phyloP scores from a whole-genome alignment of 2,113 vertebrate genomes.

The Anoplopoma fimbria region DNA sequence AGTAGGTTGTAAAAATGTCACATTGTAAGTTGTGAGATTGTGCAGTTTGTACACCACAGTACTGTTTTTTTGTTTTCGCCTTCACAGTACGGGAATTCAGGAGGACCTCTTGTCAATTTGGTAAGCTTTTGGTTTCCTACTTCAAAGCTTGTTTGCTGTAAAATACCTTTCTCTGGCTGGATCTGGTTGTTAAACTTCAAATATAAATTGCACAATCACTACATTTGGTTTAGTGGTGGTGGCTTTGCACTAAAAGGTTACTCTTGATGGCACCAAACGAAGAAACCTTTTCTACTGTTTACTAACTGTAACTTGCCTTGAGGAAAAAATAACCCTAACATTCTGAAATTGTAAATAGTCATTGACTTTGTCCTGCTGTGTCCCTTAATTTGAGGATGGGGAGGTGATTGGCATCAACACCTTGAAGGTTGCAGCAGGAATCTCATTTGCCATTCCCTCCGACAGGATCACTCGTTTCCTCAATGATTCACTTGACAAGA shows the following conservation, averaged over 20 bases:
- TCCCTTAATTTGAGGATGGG: slow-evolving; percentile 85
- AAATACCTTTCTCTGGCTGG: neutral
- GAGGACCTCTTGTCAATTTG: slow-evolving; percentile 95
- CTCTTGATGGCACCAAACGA: neutral
- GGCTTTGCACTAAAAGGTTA: neutral
- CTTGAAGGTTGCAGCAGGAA: slow-evolving; percentile 93
- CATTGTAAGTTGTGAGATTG: neutral
- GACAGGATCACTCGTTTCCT: slow-evolving; percentile 92
- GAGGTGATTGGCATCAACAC: slow-evolving; percentile 98
- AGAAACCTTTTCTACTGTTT: neutral
- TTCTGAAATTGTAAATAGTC: neutral
- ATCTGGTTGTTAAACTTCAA: neutral
- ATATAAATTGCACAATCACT: neutral
- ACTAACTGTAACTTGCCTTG: neutral
- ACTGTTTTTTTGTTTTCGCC: slow-evolving; percentile 50
- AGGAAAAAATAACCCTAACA: neutral
- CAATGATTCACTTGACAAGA: slow-evolving; percentile 87
- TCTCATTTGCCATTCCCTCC: slow-evolving; percentile 96
- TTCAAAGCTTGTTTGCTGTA: neutral
- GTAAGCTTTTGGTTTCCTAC: slow-evolving; percentile 76
- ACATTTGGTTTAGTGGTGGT: neutral
- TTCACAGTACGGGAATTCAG: slow-evolving; percentile 93
- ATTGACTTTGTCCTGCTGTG: neutral
- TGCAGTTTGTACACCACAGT: neutral
- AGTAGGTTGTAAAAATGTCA: neutral